Conservation (phyloP, 2,113 vertebrate genomes). For the Perccottus glenii region DNA sequence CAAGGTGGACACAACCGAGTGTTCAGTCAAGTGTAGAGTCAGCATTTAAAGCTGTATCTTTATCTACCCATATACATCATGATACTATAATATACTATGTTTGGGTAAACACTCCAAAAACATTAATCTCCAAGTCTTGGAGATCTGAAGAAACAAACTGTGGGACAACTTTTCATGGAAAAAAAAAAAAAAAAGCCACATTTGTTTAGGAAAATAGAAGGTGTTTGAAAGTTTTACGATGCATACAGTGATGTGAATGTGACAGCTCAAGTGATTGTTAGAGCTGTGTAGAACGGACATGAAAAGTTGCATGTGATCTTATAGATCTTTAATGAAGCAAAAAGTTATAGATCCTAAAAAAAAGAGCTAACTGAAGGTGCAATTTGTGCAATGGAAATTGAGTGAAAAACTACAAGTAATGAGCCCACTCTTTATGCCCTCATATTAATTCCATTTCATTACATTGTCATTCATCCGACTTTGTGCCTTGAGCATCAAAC, state of each 20-base stretch:
- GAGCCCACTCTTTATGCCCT: slow-evolving; percentile 10
- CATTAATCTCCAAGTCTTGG: no score
- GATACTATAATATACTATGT: no score
- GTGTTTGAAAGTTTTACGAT: background rate
- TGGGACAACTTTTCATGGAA: no score
- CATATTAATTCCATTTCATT: slow-evolving; percentile 54
- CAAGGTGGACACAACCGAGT: slow-evolving; percentile 2
- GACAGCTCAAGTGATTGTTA: slow-evolving; percentile 1
- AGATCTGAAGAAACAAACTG: no score
- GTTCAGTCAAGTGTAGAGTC: no score
- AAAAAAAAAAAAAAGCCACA: background rate
- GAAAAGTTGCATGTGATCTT: background rate
- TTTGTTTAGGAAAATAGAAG: background rate
- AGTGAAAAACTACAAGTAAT: slow-evolving; percentile 21
- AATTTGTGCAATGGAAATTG: slow-evolving; percentile 8
- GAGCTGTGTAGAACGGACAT: background rate
- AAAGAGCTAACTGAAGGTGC: no score
- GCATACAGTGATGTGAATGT: background rate
- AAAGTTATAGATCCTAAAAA: background rate
- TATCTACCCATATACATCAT: no score
- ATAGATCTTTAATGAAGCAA: background rate
- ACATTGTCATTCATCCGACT: slow-evolving; percentile 45
- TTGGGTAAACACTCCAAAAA: no score
- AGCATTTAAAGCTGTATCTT: no score
- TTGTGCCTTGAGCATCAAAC: slow-evolving; percentile 61